Percentiles rank a stretch among this genome's conserved stretches.
Conservation (phyloP, 2,888 invertebrate species). For the Hypolimnas misippus region DNA sequence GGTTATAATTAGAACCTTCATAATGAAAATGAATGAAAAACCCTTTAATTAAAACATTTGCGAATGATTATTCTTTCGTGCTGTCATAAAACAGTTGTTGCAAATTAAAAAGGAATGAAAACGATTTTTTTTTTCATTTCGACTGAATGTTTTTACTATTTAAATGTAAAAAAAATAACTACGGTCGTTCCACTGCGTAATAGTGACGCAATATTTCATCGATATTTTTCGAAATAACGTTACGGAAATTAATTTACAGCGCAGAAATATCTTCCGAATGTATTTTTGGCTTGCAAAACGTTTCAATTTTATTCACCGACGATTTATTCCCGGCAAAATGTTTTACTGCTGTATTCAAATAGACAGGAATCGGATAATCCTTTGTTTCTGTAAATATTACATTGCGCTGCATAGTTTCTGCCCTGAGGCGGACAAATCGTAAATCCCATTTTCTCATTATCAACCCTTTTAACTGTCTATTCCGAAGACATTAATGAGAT, state of each 20-base stretch:
- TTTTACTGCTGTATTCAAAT: constrained; percentile 42
- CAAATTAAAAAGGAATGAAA: background rate
- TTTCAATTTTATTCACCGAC: constrained; percentile 33
- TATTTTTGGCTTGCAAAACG: constrained; percentile 34
- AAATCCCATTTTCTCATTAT: constrained; percentile 38
- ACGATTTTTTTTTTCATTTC: background rate
- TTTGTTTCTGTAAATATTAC: constrained; percentile 44
- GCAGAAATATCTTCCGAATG: constrained; percentile 26
- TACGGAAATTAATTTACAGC: constrained; percentile 31
- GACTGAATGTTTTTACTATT: background rate
- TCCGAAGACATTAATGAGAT: constrained; percentile 28
- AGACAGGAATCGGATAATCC: constrained; percentile 44
- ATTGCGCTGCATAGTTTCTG: constrained; percentile 36
- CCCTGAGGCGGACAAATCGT: constrained; percentile 37
- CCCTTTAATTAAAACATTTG: background rate
- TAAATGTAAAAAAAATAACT: background rate
- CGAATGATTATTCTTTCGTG: too few relatives aligned
- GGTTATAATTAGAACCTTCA: constrained; percentile 9
- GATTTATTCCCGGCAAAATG: constrained; percentile 42
- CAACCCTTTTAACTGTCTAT: constrained; percentile 28
- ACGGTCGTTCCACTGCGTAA: constrained; percentile 10
- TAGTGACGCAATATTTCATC: constrained; percentile 21
- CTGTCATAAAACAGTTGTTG: background rate
- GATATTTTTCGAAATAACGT: constrained; percentile 32
- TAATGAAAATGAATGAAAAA: background rate